Base-by-base conservation (phyloP, 2,888 invertebrate species). In the Andrena camellia region DNA sequence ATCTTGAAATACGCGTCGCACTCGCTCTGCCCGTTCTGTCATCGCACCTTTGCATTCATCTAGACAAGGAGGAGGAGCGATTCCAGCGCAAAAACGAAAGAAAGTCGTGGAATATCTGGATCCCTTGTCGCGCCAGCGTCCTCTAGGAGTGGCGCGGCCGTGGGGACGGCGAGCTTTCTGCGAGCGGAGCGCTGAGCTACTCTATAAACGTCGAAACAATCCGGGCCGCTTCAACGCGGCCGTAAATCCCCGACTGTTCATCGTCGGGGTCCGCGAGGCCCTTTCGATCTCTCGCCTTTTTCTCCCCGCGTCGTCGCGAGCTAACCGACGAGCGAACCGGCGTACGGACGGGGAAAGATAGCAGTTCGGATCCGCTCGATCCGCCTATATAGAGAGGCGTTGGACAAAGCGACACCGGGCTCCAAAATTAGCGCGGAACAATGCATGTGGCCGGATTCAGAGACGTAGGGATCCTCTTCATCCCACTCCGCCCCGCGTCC, bases 371-470 rank as follows among this genome's bases (percentile, higher is more conserved):
- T 88, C 85, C 72, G 66, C 76, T 73, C 87, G 87, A 88, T 88
- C 88, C 87, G 87, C 81, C 89, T 89, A 89, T 88, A 17, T 1
- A 42, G 42, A 87, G 83, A 87, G 86, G 82, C 88, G 87, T 89
- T 92, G 92, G 91, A 93, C 92, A 93, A 93, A 92, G 91, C 90
- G 91, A 86, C 91, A 91, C 88, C 88, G 85, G 77, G 74, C 86
- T 89, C 93, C 93, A 93, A 93, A 93, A 93, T 93, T 93, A 94
- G 92, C 92, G 85, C 87, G 89, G 87, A 93, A 94, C 94, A 94
- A 94, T 94, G 92, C 92, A 91, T 92, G 92, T 90, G 93, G 91
- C 91, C 91, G 90, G 91, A 90, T 92, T 93, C 91, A 91, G 90
- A 84, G 90, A 88, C 79, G 91, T 88, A 86, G 88, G 89, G 20